Percentiles rank a stretch among this genome's conserved stretches.
These are phyloP conservation scores for Enhydra lutris DNA, from an alignment of 2,113 vertebrate genomes.

Conservation along the genomic window DNA sequence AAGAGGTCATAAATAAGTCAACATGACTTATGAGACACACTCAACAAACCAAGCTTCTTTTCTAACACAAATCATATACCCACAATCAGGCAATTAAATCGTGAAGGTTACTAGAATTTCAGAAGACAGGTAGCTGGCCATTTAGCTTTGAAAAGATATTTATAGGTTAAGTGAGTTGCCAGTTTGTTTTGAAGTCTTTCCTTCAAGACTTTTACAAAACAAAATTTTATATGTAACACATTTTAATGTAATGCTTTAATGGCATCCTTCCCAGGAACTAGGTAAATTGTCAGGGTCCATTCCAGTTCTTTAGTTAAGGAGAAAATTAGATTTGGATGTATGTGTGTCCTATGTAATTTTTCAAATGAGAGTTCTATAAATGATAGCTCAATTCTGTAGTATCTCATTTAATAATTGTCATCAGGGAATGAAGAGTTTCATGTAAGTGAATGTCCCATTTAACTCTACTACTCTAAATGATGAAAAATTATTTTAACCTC, in stretches of 20 bases:
- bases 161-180: conserved; percentile 1
- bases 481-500: conserved; percentile 43
- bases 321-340: neutral
- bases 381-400: neutral
- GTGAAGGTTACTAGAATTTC: neutral
- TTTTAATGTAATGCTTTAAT: neutral
- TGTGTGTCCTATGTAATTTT: neutral
- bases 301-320: neutral
- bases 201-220: neutral
- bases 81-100: neutral
- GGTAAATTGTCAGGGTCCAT: neutral
- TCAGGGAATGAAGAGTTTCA: conserved; percentile 19
- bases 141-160: neutral
- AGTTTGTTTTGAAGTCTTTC: conserved; percentile 1
- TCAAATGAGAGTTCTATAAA: conserved; percentile 4
- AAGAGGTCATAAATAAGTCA: conserved; percentile 45
- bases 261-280: neutral
- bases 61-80: neutral
- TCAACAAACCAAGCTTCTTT: neutral
- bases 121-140: neutral
- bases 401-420: conserved; percentile 15
- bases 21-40: neutral
- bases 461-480: conserved; percentile 25
- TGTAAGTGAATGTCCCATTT: conserved; percentile 7
- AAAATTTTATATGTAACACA: neutral